A percentile compares a stretch with the other conserved stretches of the same genome.
These are phyloP conservation scores for Liolophura sinensis DNA, from an alignment of 1,140 invertebrate species.

Conservation along the genomic window DNA sequence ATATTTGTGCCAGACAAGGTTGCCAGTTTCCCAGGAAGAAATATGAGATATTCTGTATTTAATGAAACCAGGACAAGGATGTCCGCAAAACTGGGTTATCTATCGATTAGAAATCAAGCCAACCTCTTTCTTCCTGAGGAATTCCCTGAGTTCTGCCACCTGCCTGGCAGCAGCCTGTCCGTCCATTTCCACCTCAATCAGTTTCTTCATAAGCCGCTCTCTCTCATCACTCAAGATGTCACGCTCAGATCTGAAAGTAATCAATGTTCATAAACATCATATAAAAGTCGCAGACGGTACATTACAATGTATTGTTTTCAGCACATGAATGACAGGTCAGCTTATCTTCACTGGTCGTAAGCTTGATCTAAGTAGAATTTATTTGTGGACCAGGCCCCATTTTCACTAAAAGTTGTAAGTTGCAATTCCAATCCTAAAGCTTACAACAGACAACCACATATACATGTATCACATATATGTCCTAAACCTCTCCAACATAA, in stretches of 20 bases:
- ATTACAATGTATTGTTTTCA: too few species aligned
- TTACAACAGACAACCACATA: too few species aligned
- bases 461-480: too few species aligned
- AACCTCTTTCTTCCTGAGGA: conserved; percentile 40
- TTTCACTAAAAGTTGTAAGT: too few species aligned
- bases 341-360: too few species aligned
- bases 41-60: background rate
- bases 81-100: background rate
- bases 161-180: conserved; percentile 53
- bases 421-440: too few species aligned
- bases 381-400: too few species aligned
- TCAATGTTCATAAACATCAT: background rate
- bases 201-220: conserved; percentile 55
- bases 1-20: background rate
- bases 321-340: too few species aligned
- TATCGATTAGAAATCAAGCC: background rate
- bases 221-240: conserved; percentile 39
- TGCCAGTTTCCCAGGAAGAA: background rate
- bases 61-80: background rate
- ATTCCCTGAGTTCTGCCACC: conserved; percentile 38
- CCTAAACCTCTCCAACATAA: too few species aligned
- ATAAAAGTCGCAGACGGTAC: too few species aligned
- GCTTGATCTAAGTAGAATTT: too few species aligned
- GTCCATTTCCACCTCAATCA: conserved; percentile 58
- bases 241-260: conserved; percentile 27